Evolutionary conservation across 2,113 vertebrate genomes (phyloP).

Genomic region (Brienomyrus longianalis): DNA sequence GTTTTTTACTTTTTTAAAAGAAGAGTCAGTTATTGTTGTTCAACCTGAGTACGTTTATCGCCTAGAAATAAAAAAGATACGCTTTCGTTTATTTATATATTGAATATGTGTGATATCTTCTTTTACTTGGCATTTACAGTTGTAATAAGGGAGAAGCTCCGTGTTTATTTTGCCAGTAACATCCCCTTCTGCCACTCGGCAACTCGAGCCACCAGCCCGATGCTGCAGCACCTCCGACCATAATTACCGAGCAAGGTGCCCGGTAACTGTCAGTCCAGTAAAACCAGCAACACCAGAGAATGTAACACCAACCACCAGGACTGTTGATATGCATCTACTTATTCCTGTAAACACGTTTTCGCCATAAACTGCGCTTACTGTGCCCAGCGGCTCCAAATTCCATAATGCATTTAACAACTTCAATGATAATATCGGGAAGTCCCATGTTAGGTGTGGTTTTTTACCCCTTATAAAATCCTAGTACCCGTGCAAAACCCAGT

Average conservation of each 20-base stretch:
- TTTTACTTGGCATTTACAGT: neutral
- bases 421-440: neutral
- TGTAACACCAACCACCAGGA: neutral
- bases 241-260: neutral
- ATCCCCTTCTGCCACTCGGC: too few relatives aligned
- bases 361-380: neutral
- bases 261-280: neutral
- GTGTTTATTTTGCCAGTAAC: neutral
- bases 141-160: neutral
- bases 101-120: neutral
- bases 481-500: neutral
- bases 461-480: neutral
- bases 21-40: neutral
- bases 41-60: neutral
- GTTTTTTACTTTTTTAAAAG: neutral
- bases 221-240: neutral
- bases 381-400: neutral
- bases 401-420: neutral
- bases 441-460: conserved; percentile 3
- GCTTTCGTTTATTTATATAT: neutral
- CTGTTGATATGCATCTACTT: neutral
- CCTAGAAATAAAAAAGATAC: neutral
- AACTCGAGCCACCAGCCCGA: neutral
- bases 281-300: neutral
- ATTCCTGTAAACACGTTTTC: neutral